Evolutionary conservation across 1,140 invertebrate genomes (phyloP), one percentile per base, ranked within the genome.

Genomic region (Rhyzopertha dominica): DNA sequence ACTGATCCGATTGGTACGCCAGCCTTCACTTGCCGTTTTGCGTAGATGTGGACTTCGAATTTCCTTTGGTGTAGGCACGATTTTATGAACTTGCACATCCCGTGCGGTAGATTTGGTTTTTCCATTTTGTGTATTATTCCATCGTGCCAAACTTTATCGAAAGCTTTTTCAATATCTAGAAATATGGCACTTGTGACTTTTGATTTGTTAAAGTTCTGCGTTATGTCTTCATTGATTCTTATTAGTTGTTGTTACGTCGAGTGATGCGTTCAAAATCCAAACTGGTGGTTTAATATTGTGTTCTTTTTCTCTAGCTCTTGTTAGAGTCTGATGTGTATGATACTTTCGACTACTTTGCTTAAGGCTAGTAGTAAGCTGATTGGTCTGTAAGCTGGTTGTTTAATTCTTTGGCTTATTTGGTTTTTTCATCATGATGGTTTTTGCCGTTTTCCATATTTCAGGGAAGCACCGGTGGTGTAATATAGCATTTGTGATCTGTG

Each of bases 331-430:
- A 29, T 49, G 0, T 58, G 44, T 5, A 69, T 56, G 4, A 64
- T 41, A 50, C 50, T 63, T 60, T 70, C 67, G 3, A 45, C 47
- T 1, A 66, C 0, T 55, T 70, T 70, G 9, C 47, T 44, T 0
- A 69, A 4, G 0, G 46, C 49, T 10, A 39, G 46, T 5, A 68
- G 45, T 1, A 69, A 39, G 24, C 63, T 65, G 17, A 70, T 69
- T 1, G 65, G 66, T 30, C 65, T 47, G 37, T 67, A 68, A 17
- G 29, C 43, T 0, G 61, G 56, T 3, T 49, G 19, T 0, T 40
- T 30, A 36, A 37, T 30, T 5, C 40, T 22, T 52, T n/a, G n/a
- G n/a, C n/a, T 68, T 68, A 3, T 53, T 47, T 22, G 49, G 43
- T 51, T 70, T 70, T 3, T 38, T 48, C 3, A 68, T 58, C 1